Evolutionary conservation across 2,888 invertebrate genomes (phyloP).

Genomic region (Rotaria magnacalcarata): DNA sequence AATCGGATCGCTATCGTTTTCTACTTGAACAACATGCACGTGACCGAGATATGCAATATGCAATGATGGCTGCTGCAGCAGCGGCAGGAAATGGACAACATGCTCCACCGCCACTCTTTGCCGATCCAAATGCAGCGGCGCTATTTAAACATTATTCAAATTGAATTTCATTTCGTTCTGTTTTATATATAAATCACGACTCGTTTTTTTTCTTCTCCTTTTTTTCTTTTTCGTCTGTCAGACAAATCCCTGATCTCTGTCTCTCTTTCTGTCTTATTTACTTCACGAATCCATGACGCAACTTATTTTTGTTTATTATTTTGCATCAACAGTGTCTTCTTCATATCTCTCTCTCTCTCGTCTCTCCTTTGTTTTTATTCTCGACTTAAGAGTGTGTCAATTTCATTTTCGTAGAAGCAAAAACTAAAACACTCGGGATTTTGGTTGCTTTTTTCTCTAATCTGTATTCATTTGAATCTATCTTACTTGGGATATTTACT

Average conservation of each 20-base stretch:
- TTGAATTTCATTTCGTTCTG: not conserved
- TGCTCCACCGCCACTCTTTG: not conserved
- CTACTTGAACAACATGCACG: conserved; percentile 5
- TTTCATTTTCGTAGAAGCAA: not conserved
- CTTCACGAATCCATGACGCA: conserved; percentile 22
- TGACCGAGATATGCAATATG: not conserved
- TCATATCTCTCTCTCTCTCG: not conserved
- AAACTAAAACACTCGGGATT: not conserved
- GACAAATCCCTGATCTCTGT: not conserved
- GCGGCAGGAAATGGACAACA: not conserved
- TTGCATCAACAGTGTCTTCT: conserved; percentile 31
- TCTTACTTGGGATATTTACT: conserved; percentile 18
- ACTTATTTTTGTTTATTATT: conserved; percentile 14
- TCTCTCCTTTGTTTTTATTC: not conserved
- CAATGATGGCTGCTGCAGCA: conserved; percentile 1
- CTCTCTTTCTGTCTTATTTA: not conserved
- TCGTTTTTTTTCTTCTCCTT: not conserved
- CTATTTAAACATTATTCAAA: not conserved
- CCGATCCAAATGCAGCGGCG: not conserved
- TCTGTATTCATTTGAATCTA: conserved; percentile 12
- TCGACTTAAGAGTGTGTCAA: conserved; percentile 14
- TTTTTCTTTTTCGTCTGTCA: not conserved
- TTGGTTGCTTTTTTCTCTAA: not conserved
- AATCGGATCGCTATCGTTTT: not conserved
- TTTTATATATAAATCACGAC: conserved; percentile 1